Evolutionary conservation across 2,113 vertebrate genomes (phyloP), one percentile per base, ranked within the genome.

Genomic region (Scalopus aquaticus): DNA sequence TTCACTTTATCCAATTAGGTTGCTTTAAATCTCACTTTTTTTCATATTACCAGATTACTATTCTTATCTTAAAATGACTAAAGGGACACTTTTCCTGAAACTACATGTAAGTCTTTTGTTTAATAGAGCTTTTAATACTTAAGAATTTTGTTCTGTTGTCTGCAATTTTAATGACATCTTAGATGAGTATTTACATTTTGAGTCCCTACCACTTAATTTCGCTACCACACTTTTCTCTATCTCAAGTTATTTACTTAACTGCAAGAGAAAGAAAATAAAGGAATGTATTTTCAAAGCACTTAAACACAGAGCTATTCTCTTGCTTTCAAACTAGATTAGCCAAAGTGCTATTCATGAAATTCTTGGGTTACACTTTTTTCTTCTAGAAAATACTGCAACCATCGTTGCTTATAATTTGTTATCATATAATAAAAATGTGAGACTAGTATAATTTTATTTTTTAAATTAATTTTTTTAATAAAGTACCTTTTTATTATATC

Each of bases 181-280:
- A 69, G 19, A 32, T 85, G 28, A 74, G 0, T 39, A n/a, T 44
- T 7, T 80, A 42, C 91, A 62, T 88, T n/a, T 32, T 73, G 39
- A 87, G 49, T 73, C 26, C 28, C 65, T 87, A 67, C 22, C 22
- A 58, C 46, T 65, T 82, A 82, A 32, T 11, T 72, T 72, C 11
- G 79, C 42, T 69, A 58, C 0, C 11, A 77, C 6, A 16, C 3
- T 44, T 90, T 76, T 87, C 30, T 87, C n/a, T 56, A 16, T 37
- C 42, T 91, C 88, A 49, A 91, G 42, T 85, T 76, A 85, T 64
- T 42, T 11, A 54, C 6, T 80, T 78, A 73, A 26, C 44, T 73
- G 7, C 49, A 86, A 80, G 46, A 8, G 91, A 93, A 74, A 22
- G 13, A 76, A 95, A 83, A 90, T 32, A 73, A 93, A 54, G 35